Evolutionary conservation across 2,888 invertebrate species (phyloP).

Genomic region (Toxonevra muliebris): DNA sequence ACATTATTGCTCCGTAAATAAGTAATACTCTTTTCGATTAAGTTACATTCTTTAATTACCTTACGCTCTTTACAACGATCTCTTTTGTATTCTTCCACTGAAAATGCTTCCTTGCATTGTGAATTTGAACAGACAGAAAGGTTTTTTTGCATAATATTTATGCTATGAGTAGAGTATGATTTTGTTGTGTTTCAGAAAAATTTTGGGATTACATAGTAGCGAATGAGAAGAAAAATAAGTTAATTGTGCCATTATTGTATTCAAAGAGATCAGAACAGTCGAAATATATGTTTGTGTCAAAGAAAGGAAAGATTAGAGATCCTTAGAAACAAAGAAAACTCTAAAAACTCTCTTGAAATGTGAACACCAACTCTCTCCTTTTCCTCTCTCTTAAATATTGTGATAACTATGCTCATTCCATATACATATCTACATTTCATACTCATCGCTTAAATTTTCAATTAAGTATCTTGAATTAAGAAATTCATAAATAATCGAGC

Average conservation of each 20-base stretch:
- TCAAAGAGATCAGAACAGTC: no score
- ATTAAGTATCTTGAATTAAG: slow-evolving; percentile 21
- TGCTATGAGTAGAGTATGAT: slow-evolving; percentile 40
- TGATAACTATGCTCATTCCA: slow-evolving; percentile 20
- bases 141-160: slow-evolving; percentile 49
- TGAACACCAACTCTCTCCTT: slow-evolving; percentile 1
- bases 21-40: no score
- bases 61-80: no score
- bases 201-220: neutral
- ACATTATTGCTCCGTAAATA: no score
- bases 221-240: no score
- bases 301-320: no score
- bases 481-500: slow-evolving; percentile 42
- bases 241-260: no score
- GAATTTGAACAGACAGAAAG: neutral
- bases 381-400: slow-evolving; percentile 23
- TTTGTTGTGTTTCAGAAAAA: slow-evolving; percentile 32
- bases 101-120: neutral
- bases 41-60: no score
- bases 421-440: slow-evolving; percentile 9
- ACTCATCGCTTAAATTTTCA: slow-evolving; percentile 33
- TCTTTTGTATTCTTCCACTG: slow-evolving; percentile 20
- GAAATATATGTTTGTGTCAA: no score
- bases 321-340: neutral
- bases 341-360: slow-evolving; percentile 23